Evolutionary conservation across 2,797 vertebrate species (phyloP).

Genomic region (Mormyrus hasselquistii): DNA sequence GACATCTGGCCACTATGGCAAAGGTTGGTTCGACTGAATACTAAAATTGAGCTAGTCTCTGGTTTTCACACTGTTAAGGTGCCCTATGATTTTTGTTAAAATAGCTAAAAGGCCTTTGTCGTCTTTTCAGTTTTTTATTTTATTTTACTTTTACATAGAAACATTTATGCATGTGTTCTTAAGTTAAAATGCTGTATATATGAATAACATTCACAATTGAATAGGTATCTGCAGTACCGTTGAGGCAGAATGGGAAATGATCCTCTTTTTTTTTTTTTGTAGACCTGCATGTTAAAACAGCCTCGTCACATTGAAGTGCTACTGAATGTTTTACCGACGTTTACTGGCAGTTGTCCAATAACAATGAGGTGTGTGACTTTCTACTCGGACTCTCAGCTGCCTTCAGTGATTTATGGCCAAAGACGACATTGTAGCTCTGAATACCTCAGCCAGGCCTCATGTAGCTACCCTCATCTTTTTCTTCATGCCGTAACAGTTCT

Average conservation of each 20-base stretch:
- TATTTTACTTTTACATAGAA: neutral
- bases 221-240: neutral
- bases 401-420: neutral
- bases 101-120: neutral
- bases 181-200: neutral
- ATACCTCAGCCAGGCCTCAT: neutral
- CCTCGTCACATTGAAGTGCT: neutral
- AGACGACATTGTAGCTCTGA: neutral
- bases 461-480: neutral
- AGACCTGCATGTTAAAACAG: neutral
- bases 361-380: neutral
- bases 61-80: neutral
- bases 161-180: neutral
- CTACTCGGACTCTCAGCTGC: neutral
- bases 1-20: neutral
- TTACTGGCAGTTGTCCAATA: neutral
- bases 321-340: neutral
- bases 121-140: neutral
- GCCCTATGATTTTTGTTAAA: neutral
- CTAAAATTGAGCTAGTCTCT: neutral
- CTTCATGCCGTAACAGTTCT: conserved; percentile 31
- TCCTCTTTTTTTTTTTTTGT: neutral
- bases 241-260: neutral
- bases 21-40: neutral
- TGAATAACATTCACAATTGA: neutral